phyloP scores from a whole-genome alignment of 2,113 vertebrate species.

The Eublepharis macularius region DNA sequence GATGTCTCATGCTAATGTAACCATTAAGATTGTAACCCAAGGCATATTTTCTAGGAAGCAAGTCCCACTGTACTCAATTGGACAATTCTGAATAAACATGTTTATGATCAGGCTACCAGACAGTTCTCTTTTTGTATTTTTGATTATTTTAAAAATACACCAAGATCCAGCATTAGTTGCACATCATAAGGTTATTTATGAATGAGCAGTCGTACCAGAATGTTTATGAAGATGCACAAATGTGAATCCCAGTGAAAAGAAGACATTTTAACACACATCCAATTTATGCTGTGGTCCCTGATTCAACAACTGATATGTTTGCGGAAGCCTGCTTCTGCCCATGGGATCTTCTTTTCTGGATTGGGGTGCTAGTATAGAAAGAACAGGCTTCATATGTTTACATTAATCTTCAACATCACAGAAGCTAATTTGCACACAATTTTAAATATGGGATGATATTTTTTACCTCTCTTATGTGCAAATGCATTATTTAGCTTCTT shows the following conservation, averaged over 20 bases:
- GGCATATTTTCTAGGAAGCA: neutral
- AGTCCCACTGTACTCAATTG: neutral
- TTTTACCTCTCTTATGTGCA: conserved; percentile 50
- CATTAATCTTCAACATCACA: conserved; percentile 38
- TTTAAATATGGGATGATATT: conserved; percentile 40
- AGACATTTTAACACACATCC: neutral
- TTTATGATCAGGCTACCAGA: neutral
- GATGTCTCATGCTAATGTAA: conserved; percentile 50
- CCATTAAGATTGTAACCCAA: conserved; percentile 16
- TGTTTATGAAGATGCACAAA: neutral
- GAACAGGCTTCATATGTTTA: conserved; percentile 33
- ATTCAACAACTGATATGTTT: neutral
- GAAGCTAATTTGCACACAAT: conserved; percentile 12
- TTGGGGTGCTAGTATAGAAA: conserved; percentile 18
- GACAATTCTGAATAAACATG: neutral
- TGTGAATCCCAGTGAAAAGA: neutral
- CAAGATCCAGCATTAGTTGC: neutral
- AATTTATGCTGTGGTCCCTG: neutral
- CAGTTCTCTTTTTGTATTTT: conserved; percentile 46
- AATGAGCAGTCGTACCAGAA: conserved; percentile 7
- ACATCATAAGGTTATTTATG: neutral
- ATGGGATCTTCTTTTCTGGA: neutral
- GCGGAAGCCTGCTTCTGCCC: conserved; percentile 8
- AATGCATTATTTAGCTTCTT: conserved; percentile 63
- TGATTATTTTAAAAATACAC: conserved; percentile 12